Evolutionary conservation across 2,113 vertebrate species (phyloP), one percentile per base, ranked within the genome.

Genomic region (Xyrauchen texanus): DNA sequence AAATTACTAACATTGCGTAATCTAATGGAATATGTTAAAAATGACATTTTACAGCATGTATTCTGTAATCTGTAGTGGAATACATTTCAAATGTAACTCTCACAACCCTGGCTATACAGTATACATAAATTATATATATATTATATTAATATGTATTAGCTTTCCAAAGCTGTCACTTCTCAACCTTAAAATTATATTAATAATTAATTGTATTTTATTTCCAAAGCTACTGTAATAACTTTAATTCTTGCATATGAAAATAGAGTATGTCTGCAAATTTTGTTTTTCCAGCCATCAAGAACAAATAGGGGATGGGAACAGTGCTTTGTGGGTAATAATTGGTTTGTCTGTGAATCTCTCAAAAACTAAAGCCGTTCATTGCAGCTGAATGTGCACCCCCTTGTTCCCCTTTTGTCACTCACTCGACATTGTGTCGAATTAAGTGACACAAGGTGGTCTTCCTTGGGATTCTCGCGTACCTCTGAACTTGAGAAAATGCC

Each of bases 221-320:
- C 77, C 60, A 64, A 71, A 63, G 67, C 68, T 64, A 57, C 47
- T 79, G 68, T 72, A 55, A 79, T 72, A 64, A 62, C 42, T 72
- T 70, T 63, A 60, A 16, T 74, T 74, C 58, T 8, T 62, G 58
- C 62, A 74, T 74, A 51, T 74, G 10, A 74, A 49, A 74, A 62
- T n/a, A n/a, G n/a, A n/a, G n/a, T 62, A 74, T 51, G 71, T 74
- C 46, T 12, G 71, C 71, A 74, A 74, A 74, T 74, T 74, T 7
- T 34, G 57, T 74, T 74, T 63, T 74, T 63, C 46, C 71, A 74
- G 42, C 71, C 71, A 74, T 74, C 71, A 74, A 74, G 71, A 74
- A 74, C 58, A 74, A 74, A 58, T 16, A 21, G 46, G 71, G 71
- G 58, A 74, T 46, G 51, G 58, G 10, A 51, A 49, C 16, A 74